Evolutionary conservation across 2,888 invertebrate species (phyloP), one percentile per base, ranked within the genome.

Genomic region (Leptogaster cylindrica): DNA sequence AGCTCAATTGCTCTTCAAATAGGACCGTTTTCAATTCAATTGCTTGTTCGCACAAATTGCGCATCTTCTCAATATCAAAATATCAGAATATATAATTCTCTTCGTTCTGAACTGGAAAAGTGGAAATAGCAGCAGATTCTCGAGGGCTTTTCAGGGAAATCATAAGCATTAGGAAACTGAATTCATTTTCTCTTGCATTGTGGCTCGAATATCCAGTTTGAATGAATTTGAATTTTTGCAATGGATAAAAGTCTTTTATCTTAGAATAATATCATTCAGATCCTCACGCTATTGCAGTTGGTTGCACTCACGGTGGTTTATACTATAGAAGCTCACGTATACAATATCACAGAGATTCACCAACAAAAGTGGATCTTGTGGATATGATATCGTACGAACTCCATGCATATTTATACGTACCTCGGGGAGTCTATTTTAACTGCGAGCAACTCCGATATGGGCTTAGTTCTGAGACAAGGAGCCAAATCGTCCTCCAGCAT

Each of bases 401-500:
- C n/a, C n/a, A n/a, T n/a, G n/a, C n/a, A n/a, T n/a, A n/a, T n/a
- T 0, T 20, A 20, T 52, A 72, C 71, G 71, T 70, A 81, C 74
- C 87, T 83, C 5, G 95, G 95, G 28, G 91, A 88, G 75, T 92
- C 90, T 65, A 93, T 84, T 74, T 87, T 85, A 44, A 93, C 89
- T 36, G 88, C 84, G 66, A 93, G 84, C 67, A 93, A 83, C 72
- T 91, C 89, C 16, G 87, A 83, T 20, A 93, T 85, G n/a, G 88
- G 87, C 75, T 90, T 90, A 74, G 89, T 87, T 64, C 93, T 86
- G 72, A 94, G 84, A 77, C 94, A 95, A 58, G 92, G 91, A 10
- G 93, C 92, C 75, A 93, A 82, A 81, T 94, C 92, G 76, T 94
- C 92, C 73, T 89, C 88, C 68, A 91, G 82, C 72, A 90, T 83